phyloP scores from a whole-genome alignment of 1,140 invertebrate species.

The Drosophila repletoides region DNA sequence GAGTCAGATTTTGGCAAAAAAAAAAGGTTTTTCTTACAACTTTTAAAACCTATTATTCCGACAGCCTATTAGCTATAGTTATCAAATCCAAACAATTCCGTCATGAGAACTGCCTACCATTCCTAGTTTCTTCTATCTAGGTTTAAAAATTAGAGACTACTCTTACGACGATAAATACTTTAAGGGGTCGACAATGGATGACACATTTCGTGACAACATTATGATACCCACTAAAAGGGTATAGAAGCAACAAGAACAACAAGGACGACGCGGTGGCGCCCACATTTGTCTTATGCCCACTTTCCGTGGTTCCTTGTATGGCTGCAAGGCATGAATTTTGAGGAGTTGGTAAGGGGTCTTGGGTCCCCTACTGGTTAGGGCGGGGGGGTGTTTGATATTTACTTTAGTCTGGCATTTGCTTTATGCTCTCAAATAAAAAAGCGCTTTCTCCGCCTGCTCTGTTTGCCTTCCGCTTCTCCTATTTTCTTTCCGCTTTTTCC shows the following conservation, averaged over 20 bases:
- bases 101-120: no score
- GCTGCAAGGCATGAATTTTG: not conserved
- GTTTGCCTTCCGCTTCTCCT: slow-evolving; percentile 5
- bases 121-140: no score
- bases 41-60: no score
- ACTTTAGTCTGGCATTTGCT: slow-evolving; percentile 66
- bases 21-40: no score
- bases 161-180: no score
- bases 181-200: no score
- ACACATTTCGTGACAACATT: no score
- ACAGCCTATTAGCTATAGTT: no score
- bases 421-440: slow-evolving; percentile 52
- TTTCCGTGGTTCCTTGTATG: slow-evolving; percentile 15
- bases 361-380: not conserved
- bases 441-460: slow-evolving; percentile 22
- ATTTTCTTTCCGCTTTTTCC: not conserved
- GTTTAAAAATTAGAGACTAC: no score
- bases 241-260: slow-evolving; percentile 1
- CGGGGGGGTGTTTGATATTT: slow-evolving; percentile 41
- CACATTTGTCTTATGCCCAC: slow-evolving; percentile 61
- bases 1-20: no score
- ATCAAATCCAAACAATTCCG: no score
- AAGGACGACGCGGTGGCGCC: slow-evolving; percentile 54
- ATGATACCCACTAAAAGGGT: no score
- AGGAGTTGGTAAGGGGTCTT: not conserved